Evolutionary conservation across 2,113 vertebrate genomes (phyloP), one percentile per base, ranked within the genome.

Genomic region (Trichomycterus rosablanca): DNA sequence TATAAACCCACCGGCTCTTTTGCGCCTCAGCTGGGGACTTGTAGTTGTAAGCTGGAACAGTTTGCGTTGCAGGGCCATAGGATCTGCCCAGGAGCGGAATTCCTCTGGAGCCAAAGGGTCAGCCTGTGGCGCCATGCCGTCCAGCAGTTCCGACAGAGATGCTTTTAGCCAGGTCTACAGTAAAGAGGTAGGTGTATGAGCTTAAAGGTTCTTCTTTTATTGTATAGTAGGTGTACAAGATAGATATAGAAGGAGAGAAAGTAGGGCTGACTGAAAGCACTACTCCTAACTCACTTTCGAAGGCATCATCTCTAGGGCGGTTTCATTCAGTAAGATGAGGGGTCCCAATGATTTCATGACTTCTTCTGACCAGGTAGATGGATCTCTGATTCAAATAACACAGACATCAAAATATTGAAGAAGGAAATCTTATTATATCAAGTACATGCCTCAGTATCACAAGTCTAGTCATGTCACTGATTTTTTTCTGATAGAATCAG

Each of bases 101-200:
- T 71, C 70, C 20, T 65, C 55, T 16, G 65, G 59, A 2, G 39
- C 35, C n/a, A 3, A 7, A 53, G 67, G 42, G n/a, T 1, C 1
- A 20, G 50, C 8, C 26, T 53, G 53, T 3, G 14, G 1, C 2
- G 20, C 0, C 22, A 58, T 14, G 5, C 22, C 51, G 7, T 62
- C 14, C 64, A 20, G 71, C 42, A 87, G 57, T 52, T 71, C 79
- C 34, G 57, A 26, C n/a, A 87, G 63, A 26, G 43, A 9, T 2
- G 72, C 67, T 57, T 67, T 83, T 56, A 86, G 53, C 80, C 80
- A 80, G 7, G 72, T 39, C 85, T 88, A 19, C 49, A 0, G 24
- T 44, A 54, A 9, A 63, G 2, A 68, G 8, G 7, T 26, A 12
- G 9, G 2, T 9, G n/a, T n/a, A n/a, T n/a, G n/a, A n/a, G n/a